Evolutionary conservation across 2,797 vertebrate species (phyloP).

Genomic region (Mastacembelus armatus): DNA sequence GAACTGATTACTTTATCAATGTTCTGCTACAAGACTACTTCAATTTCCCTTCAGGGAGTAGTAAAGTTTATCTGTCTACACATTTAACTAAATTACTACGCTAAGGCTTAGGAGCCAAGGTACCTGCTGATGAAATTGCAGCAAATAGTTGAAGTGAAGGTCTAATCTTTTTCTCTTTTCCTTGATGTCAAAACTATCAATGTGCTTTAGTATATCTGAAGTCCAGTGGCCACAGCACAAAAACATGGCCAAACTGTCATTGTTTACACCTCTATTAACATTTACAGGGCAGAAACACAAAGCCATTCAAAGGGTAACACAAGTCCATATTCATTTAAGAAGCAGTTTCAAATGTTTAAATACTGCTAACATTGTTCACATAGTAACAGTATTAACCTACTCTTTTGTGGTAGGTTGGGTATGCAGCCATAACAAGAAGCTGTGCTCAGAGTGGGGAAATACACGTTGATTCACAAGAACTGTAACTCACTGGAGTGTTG

Average conservation of each 20-base stretch:
- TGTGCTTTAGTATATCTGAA: not conserved
- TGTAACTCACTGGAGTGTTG: conserved; percentile 64
- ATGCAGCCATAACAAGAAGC: not conserved
- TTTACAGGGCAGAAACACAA: not conserved
- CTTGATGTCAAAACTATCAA: not conserved
- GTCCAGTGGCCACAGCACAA: not conserved
- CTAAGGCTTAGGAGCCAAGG: conserved; percentile 1
- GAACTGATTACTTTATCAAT: too few relatives aligned
- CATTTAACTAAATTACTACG: conserved; percentile 27
- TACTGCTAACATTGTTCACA: too few relatives aligned
- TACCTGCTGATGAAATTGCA: conserved; percentile 15
- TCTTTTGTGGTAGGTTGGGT: not conserved
- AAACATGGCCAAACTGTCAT: too few relatives aligned
- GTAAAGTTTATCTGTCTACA: too few relatives aligned
- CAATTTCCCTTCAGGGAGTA: too few relatives aligned
- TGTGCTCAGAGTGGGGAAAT: not conserved
- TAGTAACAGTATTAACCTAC: not conserved
- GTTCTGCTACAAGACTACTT: too few relatives aligned
- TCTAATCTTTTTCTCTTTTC: not conserved
- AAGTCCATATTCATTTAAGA: not conserved
- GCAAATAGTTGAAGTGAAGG: not conserved
- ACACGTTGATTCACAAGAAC: not conserved
- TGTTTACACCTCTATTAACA: not conserved
- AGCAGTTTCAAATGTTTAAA: not conserved
- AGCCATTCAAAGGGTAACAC: too few relatives aligned